phyloP scores from a whole-genome alignment of 1,140 invertebrate species.

The Goniozus legneri region DNA sequence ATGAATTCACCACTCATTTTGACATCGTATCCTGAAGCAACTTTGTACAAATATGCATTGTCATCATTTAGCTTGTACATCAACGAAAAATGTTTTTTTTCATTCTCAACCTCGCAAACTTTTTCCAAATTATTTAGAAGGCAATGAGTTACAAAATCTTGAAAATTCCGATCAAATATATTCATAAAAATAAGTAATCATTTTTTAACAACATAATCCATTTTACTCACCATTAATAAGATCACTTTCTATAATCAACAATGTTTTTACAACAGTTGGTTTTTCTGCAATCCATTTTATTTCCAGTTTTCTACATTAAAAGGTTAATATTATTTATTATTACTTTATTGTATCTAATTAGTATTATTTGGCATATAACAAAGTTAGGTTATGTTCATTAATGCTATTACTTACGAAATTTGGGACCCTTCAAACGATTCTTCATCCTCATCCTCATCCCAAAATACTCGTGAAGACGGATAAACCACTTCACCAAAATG shows the following conservation, averaged over 20 bases:
- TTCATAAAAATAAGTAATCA: too few species aligned
- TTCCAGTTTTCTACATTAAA: conserved; percentile 23
- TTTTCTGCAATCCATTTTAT: conserved; percentile 29
- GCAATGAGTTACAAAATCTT: conserved; percentile 9
- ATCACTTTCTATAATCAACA: conserved; percentile 37
- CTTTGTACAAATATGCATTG: conserved; percentile 31
- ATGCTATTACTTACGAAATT: conserved; percentile 18
- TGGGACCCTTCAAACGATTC: conserved; percentile 14
- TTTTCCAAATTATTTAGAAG: conserved; percentile 24
- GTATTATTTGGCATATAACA: neutral
- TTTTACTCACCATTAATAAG: conserved; percentile 36
- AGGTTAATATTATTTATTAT: conserved; percentile 4
- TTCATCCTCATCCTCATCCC: conserved; percentile 39
- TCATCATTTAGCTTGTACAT: conserved; percentile 33
- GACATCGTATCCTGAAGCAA: conserved; percentile 33
- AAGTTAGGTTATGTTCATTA: conserved; percentile 15
- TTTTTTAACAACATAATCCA: too few species aligned
- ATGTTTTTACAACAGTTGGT: conserved; percentile 27
- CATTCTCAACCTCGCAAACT: conserved; percentile 32
- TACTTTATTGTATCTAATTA: neutral
- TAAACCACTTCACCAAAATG: conserved; percentile 43
- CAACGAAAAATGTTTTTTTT: conserved; percentile 25
- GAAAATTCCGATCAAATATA: neutral
- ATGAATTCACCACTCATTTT: conserved; percentile 34
- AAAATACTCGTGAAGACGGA: conserved; percentile 44